Evolutionary conservation across 1,140 invertebrate species (phyloP), one percentile per base, ranked within the genome.

Genomic region (Dysdera silvatica): DNA sequence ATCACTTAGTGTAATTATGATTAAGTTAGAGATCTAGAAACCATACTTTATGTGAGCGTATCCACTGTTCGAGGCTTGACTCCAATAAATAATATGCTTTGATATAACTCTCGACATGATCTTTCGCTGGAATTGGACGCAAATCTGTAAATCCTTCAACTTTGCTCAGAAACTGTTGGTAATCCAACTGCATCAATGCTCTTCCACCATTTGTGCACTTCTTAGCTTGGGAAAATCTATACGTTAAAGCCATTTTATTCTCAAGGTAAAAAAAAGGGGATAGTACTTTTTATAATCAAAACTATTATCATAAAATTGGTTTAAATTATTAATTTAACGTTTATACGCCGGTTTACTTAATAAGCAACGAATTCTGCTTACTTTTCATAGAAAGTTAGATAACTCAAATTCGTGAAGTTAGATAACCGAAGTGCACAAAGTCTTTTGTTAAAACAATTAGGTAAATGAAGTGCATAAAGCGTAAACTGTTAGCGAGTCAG

Each of bases 151-250:
- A 83, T 70, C 86, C 85, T 74, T 96, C 92, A 33, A 97, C 80
- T 72, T 96, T 95, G 10, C 87, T 86, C 53, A 94, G 82, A 61
- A 98, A 85, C 74, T 98, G 95, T 24, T 93, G 91, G 75, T 94
- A 98, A 80, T 99, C 96, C 4, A 99, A 79, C 74, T 97, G 94
- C 95, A 99, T 99, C 3, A 98, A 75, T 0, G 91, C 95, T 62
- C 95, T 78, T 1, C 96, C 96, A 67, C 92, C 94, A 68, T 94
- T 94, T 0, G 92, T 91, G 78, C 96, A 99, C 75, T 95, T 96
- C 68, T 88, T 91, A 1, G 88, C 88, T 31, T 48, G 54, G 6
- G 67, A 67, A 61, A 63, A 68, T 10, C 61, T 63, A n/a, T 7
- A 8, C 5, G 20, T 4, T 16, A 52, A 18, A 33, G n/a, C n/a